Conservation (phyloP, 1,140 invertebrate genomes). For the Sinella curviseta region DNA sequence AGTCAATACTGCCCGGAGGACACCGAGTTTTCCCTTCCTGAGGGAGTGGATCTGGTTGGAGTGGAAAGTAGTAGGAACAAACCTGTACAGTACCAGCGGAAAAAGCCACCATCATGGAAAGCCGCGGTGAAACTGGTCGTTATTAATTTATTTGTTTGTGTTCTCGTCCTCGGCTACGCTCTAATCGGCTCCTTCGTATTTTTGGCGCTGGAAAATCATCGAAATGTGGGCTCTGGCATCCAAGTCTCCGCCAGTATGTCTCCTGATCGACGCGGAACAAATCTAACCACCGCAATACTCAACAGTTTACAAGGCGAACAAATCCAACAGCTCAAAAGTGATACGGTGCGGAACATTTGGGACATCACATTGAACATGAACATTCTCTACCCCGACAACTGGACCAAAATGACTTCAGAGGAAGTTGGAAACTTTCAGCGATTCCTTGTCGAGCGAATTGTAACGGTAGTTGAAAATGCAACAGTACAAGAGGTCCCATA, state of each 20-base stretch:
- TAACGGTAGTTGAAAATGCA: conserved; percentile 69
- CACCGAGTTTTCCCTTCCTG: conserved; percentile 47
- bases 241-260: conserved; percentile 55
- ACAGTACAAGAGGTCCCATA: conserved; percentile 63
- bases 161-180: conserved; percentile 83
- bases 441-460: conserved; percentile 74
- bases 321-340: conserved; percentile 51
- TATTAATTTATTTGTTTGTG: conserved; percentile 84
- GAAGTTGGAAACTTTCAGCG: conserved; percentile 88
- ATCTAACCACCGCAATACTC: conserved; percentile 40
- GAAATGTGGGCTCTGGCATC: conserved; percentile 65
- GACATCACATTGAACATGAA: conserved; percentile 90
- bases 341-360: conserved; percentile 87
- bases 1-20: conserved; percentile 47
- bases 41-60: conserved; percentile 48
- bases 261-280: conserved; percentile 45
- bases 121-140: conserved; percentile 53
- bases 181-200: conserved; percentile 91
- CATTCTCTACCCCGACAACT: conserved; percentile 91
- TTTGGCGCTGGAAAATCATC: conserved; percentile 78
- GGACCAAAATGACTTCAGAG: conserved; percentile 80
- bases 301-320: conserved; percentile 44
- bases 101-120: conserved; percentile 40
- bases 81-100: conserved; percentile 8
- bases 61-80: conserved; percentile 33